Evolutionary conservation across 2,888 invertebrate species (phyloP).

Genomic region (Hermaeophaga mercurialis): DNA sequence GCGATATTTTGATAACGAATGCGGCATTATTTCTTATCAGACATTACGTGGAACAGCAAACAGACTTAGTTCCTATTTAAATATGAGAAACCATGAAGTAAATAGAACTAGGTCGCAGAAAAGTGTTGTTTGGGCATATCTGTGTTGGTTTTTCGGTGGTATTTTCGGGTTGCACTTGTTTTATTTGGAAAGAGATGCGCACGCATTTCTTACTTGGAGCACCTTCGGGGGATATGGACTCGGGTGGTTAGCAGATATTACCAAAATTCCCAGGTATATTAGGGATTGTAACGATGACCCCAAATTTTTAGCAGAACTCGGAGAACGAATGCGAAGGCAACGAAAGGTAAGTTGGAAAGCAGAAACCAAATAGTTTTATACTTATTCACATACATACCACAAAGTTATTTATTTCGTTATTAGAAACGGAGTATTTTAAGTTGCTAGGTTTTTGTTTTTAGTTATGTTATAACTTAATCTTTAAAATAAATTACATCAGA

Average conservation of each 20-base stretch:
- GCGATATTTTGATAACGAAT: conserved; percentile 22
- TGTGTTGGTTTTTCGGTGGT: conserved; percentile 88
- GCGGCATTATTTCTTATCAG: conserved; percentile 26
- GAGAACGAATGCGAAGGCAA: conserved; percentile 65
- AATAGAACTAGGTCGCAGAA: conserved; percentile 51
- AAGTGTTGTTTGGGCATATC: conserved; percentile 73
- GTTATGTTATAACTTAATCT: too few relatives aligned
- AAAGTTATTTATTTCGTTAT: too few relatives aligned
- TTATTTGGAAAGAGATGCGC: conserved; percentile 85
- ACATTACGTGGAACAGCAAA: conserved; percentile 27
- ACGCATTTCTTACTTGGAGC: conserved; percentile 89
- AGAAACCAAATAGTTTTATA: too few relatives aligned
- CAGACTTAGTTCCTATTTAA: conserved; percentile 21
- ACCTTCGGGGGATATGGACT: conserved; percentile 86
- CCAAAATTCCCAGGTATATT: conserved; percentile 84
- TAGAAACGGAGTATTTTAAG: too few relatives aligned
- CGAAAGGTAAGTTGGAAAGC: conserved; percentile 70
- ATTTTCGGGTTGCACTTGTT: conserved; percentile 89
- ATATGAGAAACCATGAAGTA: conserved; percentile 26
- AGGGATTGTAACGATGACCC: conserved; percentile 79
- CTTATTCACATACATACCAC: too few relatives aligned
- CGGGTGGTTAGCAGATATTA: conserved; percentile 87
- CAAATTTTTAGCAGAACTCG: conserved; percentile 67
- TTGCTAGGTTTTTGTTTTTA: too few relatives aligned
- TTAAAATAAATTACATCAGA: too few relatives aligned